phyloP scores from a whole-genome alignment of 2,113 vertebrate species.

The Tretioscincus oriximinensis region DNA sequence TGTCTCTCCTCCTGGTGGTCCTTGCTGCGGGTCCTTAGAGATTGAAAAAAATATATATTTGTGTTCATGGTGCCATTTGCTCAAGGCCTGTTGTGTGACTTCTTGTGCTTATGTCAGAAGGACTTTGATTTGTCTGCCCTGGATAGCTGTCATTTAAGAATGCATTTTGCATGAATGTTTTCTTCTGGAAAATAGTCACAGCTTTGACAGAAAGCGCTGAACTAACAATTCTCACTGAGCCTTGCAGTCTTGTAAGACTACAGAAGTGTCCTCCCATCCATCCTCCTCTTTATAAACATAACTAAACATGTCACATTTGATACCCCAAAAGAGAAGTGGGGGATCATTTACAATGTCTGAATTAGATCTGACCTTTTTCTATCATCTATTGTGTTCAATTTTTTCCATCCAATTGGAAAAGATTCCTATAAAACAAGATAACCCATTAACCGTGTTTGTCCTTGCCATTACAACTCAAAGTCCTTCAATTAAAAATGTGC shows the following conservation, averaged over 20 bases:
- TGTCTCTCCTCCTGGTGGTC: slow-evolving; percentile 45
- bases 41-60: slow-evolving; percentile 33
- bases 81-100: slow-evolving; percentile 4
- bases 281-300: not conserved
- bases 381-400: not conserved
- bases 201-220: not conserved
- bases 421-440: not conserved
- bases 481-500: slow-evolving; percentile 23
- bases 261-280: not conserved
- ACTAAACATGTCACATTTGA: not conserved
- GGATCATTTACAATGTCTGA: not conserved
- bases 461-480: slow-evolving; percentile 52
- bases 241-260: too few species aligned
- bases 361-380: not conserved
- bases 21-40: slow-evolving; percentile 41
- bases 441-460: not conserved
- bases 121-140: slow-evolving; percentile 49
- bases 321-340: not conserved
- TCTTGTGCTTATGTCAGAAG: slow-evolving; percentile 21
- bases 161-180: not conserved
- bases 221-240: not conserved
- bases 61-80: slow-evolving; percentile 12
- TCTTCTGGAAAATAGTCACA: not conserved
- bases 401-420: not conserved
- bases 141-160: not conserved